Percentiles rank a stretch among this genome's conserved stretches.
These are phyloP conservation scores for Anableps anableps DNA, from an alignment of 2,797 vertebrate genomes.

Conservation along the genomic window DNA sequence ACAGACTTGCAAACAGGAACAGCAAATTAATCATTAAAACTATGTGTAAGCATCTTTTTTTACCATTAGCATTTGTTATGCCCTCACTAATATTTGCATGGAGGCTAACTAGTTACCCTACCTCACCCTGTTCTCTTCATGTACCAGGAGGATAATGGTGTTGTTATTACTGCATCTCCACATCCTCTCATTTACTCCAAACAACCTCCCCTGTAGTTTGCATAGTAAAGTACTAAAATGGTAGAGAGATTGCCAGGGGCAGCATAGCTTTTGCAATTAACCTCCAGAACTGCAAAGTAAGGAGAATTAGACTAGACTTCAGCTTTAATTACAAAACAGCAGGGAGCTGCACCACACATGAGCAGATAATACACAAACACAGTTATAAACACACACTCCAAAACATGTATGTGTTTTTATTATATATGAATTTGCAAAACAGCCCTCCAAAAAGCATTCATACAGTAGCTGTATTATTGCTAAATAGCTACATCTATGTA, in stretches of 20 bases:
- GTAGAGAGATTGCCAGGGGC: slow-evolving; percentile 59
- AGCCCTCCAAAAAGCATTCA: slow-evolving; percentile 1
- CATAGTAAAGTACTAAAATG: slow-evolving; percentile 57
- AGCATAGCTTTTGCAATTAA: slow-evolving; percentile 71
- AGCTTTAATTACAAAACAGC: slow-evolving; percentile 74
- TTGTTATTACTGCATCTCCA: slow-evolving; percentile 59
- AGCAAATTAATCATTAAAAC: slow-evolving; percentile 37
- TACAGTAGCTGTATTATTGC: not conserved
- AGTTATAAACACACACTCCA: slow-evolving; percentile 14
- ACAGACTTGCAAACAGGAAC: slow-evolving; percentile 16
- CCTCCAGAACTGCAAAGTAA: slow-evolving; percentile 75
- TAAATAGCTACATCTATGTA: not conserved
- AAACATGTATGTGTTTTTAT: slow-evolving; percentile 14
- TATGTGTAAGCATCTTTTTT: slow-evolving; percentile 22
- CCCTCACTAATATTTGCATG: slow-evolving; percentile 53
- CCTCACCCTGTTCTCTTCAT: slow-evolving; percentile 32
- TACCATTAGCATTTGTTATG: slow-evolving; percentile 46
- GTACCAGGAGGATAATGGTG: slow-evolving; percentile 47
- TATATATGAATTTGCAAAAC: slow-evolving; percentile 9
- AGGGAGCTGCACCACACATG: slow-evolving; percentile 37
- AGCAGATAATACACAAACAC: slow-evolving; percentile 26
- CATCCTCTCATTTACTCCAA: slow-evolving; percentile 58
- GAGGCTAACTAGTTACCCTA: slow-evolving; percentile 39
- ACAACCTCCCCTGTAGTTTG: slow-evolving; percentile 56
- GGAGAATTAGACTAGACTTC: slow-evolving; percentile 68